phyloP scores from a whole-genome alignment of 2,113 vertebrate species.

The Pitta sordida region DNA sequence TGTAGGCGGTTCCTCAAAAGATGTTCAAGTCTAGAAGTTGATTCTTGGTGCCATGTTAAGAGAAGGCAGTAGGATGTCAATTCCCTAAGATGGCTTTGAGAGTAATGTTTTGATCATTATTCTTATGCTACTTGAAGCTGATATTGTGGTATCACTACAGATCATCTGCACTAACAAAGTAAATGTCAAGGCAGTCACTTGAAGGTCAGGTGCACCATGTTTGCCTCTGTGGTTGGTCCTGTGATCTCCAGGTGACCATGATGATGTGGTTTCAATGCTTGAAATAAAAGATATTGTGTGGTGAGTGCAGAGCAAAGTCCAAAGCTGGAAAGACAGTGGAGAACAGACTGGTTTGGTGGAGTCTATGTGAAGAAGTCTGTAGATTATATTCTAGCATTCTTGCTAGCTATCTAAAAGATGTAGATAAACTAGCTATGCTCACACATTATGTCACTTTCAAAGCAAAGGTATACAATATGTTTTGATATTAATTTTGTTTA shows the following conservation, averaged over 20 bases:
- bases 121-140: background rate
- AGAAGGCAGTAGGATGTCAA: background rate
- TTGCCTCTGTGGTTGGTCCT: background rate
- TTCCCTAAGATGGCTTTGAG: background rate
- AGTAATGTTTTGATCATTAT: background rate
- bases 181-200: background rate
- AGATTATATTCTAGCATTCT: background rate
- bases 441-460: background rate
- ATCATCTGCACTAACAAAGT: background rate
- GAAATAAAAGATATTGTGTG: fast-evolving
- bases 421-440: background rate
- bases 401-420: background rate
- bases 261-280: background rate
- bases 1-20: background rate
- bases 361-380: background rate
- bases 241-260: fast-evolving
- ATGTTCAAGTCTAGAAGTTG: background rate
- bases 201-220: fast-evolving
- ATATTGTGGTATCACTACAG: background rate
- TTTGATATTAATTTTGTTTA: background rate
- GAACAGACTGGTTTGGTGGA: background rate
- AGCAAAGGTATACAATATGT: background rate
- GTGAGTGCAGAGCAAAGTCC: background rate
- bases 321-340: background rate
- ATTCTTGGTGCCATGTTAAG: background rate